Base-by-base conservation (phyloP, 2,113 vertebrate genomes). In the Globicephala melas region DNA sequence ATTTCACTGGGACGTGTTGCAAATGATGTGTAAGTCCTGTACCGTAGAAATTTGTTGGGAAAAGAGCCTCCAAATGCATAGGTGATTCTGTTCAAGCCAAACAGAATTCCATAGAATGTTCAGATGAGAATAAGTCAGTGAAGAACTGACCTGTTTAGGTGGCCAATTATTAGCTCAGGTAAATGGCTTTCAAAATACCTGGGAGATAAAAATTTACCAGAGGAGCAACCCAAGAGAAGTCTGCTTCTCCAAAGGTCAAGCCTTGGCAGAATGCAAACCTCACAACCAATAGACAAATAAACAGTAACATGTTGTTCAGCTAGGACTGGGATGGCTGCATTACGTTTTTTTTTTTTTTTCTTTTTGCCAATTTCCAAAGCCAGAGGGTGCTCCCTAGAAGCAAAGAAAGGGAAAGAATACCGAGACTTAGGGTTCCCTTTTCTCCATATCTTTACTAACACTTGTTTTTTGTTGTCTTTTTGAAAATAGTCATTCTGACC, bases 21-120 rank as follows among this genome's bases (percentile, higher is more conserved):
- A 98, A 98, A 98, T 97, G 65, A 97, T 97, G 84, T 95, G 92
- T 60, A 98, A 95, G 95, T 95, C 70, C 87, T 98, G 83, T 91
- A 93, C 50, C 47, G 9, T 38, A 89, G 73, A 95, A 97, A 91
- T 81, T 17, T 83, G 31, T 63, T 92, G 77, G 82, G 79, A 97
- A 96, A 95, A 97, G 44, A 62, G 41, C 10, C 21, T 76, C 4
- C 41, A 82, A 95, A 90, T 82, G 70, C 0, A 97, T 77, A 53
- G 28, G 84, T 11, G 1, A 15, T 92, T 93, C 81, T 94, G 67
- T 84, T 33, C 38, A 33, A 87, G 60, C 55, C 62, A 97, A 98
- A 96, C 28, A 85, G 26, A 11, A 47, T 70, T 96, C 70, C 88
- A 94, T 67, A 97, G 93, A 96, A 93, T 86, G 86, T 90, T 79